Evolutionary conservation across 2,113 vertebrate species (phyloP).

Genomic region (Forbesichthys papilliferus): DNA sequence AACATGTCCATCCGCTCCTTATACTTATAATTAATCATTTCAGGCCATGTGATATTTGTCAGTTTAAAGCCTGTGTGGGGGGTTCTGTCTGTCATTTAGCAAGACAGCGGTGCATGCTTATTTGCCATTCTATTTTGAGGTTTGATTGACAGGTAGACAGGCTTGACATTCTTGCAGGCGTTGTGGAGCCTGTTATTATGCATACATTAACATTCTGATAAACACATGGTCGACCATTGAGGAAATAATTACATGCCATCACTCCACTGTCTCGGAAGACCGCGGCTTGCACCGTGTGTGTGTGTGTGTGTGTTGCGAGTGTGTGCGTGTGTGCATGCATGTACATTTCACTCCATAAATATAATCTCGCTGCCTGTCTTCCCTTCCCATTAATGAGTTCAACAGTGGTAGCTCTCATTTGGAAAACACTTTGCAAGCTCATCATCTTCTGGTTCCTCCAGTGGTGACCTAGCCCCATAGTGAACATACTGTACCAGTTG

Average conservation of each 20-base stretch:
- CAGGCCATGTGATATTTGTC: slow-evolving; percentile 75
- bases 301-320: slow-evolving; percentile 30
- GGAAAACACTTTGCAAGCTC: slow-evolving; percentile 43
- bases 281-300: slow-evolving; percentile 22
- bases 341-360: slow-evolving; percentile 51
- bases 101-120: slow-evolving; percentile 83
- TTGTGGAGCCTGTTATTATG: slow-evolving; percentile 95
- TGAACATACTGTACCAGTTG: slow-evolving; percentile 16
- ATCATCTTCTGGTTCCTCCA: slow-evolving; percentile 6
- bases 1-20: slow-evolving; percentile 52
- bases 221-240: slow-evolving; percentile 90
- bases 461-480: slow-evolving; percentile 2
- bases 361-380: slow-evolving; percentile 56
- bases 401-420: slow-evolving; percentile 43
- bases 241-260: slow-evolving; percentile 98
- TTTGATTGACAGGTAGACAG: slow-evolving; percentile 91
- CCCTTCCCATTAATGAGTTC: slow-evolving; percentile 53
- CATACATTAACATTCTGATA: slow-evolving; percentile 99
- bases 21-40: slow-evolving; percentile 67
- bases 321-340: neutral
- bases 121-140: slow-evolving; percentile 90
- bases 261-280: slow-evolving; percentile 82
- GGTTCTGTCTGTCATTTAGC: slow-evolving; percentile 81
- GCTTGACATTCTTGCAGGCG: slow-evolving; percentile 87
- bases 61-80: slow-evolving; percentile 70